Evolutionary conservation across 2,113 vertebrate species (phyloP).

Genomic region (Ailuropoda melanoleuca): DNA sequence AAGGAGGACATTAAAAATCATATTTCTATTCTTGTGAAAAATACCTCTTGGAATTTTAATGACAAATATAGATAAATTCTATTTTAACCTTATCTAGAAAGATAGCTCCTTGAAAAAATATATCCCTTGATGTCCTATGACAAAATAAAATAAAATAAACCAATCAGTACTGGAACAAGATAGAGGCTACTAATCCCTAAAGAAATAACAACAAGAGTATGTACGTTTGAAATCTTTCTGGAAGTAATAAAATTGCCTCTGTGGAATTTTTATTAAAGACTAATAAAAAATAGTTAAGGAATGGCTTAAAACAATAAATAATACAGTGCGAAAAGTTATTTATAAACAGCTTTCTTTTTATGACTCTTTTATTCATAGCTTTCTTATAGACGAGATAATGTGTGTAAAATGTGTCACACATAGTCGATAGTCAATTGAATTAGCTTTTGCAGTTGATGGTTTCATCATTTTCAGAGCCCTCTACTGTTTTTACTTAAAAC

Average conservation of each 20-base stretch:
- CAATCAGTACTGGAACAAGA: conserved; percentile 26
- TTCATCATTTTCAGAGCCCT: conserved; percentile 17
- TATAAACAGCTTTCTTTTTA: not conserved
- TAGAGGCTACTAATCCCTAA: not conserved
- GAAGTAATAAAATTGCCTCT: not conserved
- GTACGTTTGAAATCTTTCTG: not conserved
- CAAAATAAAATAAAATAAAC: not conserved
- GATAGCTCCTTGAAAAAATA: not conserved
- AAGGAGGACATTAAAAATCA: not conserved
- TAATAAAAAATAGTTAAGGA: not conserved
- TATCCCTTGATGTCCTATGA: not conserved
- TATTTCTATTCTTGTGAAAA: conserved; percentile 19
- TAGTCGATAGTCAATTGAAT: not conserved
- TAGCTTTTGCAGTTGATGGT: not conserved
- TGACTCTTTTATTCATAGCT: not conserved
- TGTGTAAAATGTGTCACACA: not conserved
- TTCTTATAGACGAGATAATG: not conserved
- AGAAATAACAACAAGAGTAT: not conserved
- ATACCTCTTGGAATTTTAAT: conserved; percentile 11
- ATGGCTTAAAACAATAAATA: not conserved
- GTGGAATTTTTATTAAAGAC: conserved; percentile 10
- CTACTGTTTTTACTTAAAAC: conserved; percentile 25
- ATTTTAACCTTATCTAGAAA: conserved; percentile 42
- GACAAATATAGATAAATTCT: not conserved
- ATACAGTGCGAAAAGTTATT: not conserved